Base-by-base conservation (phyloP, 2,888 invertebrate species). In the Nomada goodeniana region DNA sequence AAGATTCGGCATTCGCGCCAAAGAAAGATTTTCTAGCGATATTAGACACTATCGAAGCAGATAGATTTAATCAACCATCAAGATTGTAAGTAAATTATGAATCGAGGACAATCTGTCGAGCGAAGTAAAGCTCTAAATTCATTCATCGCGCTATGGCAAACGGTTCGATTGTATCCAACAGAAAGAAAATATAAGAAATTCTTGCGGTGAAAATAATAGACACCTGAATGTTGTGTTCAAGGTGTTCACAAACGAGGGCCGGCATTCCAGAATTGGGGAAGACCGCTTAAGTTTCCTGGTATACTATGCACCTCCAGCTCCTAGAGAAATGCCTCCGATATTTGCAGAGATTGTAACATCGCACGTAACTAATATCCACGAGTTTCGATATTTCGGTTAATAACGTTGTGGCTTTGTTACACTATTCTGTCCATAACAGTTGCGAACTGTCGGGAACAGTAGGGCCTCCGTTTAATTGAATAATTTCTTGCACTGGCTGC, bases 291-390 rank as follows among this genome's bases (percentile, higher is more conserved):
- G 78, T 84, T 84, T 36, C 50, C 80, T 20, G 83, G 78, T 70
- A 88, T 81, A 78, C 76, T 15, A 64, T 69, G 72, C 74, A 59
- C 50, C 75, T 60, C 29, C 59, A 71, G 71, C 60, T 63, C 26
- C n/a, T 36, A 42, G 64, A 65, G 77, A 86, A 85, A 86, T 86
- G 72, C 86, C 85, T 84, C 74, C 79, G 84, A 87, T 87, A 83
- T 83, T 87, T 80, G 82, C 55, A 80, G 65, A 80, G 79, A 88
- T 87, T 83, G 81, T 83, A 82, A 77, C 68, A 79, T 76, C 63
- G 70, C 61, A 55, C 47, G 50, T 59, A 83, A 63, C 83, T 83
- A 78, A 87, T 85, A 83, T 65, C 53, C 52, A 44, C 52, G 53
- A 74, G 76, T 68, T 78, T 78, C 55, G 53, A 71, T 76, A 61